Conservation (phyloP, 30 jellyfish, hydroid and myxozoan genomes). For the Mastigias papua region DNA sequence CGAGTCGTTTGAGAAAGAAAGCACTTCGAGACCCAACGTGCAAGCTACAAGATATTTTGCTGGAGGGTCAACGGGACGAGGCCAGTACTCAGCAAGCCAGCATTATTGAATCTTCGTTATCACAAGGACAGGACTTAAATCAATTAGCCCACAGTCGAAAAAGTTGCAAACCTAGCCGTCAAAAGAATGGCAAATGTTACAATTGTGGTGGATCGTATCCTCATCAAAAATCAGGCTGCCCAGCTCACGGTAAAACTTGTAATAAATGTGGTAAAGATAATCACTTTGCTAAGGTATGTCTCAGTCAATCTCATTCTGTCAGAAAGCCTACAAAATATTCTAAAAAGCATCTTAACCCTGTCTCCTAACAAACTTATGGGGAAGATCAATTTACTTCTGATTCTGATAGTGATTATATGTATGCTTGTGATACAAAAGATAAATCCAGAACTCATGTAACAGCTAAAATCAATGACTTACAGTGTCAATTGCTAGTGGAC, state of each 20-base stretch:
- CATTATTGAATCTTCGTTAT: conserved; percentile 7
- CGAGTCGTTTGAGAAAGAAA: conserved; percentile 64
- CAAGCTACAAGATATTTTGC: conserved; percentile 31
- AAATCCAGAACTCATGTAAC: conserved; percentile 45
- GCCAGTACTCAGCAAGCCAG: conserved; percentile 53
- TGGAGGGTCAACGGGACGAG: conserved; percentile 67
- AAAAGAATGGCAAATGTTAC: conserved; percentile 30
- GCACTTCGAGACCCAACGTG: conserved; percentile 46
- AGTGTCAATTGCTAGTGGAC: conserved; percentile 56
- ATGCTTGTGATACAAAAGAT: conserved; percentile 36
- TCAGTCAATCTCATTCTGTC: conserved; percentile 24
- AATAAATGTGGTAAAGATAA: conserved; percentile 64
- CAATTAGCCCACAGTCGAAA: conserved; percentile 36
- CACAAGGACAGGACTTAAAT: conserved; percentile 13
- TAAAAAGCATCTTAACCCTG: conserved; percentile 49
- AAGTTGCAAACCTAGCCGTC: conserved; percentile 33
- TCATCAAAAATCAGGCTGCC: conserved; percentile 44
- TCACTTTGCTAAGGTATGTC: conserved; percentile 36
- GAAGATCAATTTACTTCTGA: conserved; percentile 27
- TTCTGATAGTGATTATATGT: conserved; percentile 53
- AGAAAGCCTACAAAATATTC: conserved; percentile 38
- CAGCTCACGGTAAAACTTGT: conserved; percentile 65
- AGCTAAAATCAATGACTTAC: conserved; percentile 51
- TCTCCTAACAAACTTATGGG: conserved; percentile 17
- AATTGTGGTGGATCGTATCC: conserved; percentile 64